Base-by-base conservation (phyloP, 2,888 invertebrate species). In the Dryomyza anilis region DNA sequence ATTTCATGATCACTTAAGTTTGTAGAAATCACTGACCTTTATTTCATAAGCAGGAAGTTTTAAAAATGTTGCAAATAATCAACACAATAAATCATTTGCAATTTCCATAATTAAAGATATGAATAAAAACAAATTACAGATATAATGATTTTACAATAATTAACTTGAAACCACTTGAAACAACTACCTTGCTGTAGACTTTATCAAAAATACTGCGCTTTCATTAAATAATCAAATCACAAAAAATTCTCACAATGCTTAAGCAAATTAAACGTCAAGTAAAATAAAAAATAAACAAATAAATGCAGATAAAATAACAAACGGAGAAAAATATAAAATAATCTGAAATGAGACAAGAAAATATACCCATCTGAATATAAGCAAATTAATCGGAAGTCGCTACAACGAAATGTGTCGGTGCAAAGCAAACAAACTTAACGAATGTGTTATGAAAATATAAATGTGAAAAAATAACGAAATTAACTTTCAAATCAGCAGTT, bases 61-160 rank as follows among this genome's bases (percentile, higher is more conserved):
- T 3, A n/a, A 10, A 50, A 50, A n/a, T n/a, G n/a, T 27, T 5
- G 6, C 50, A 23, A 25, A 25, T 16, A 46, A 10, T 50, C 25
- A 43, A 43, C n/a, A 50, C 12, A 2, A 23, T n/a, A 12, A 25
- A 14, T 25, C 25, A 50, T 3, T n/a, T 5, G 25, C 14, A 25
- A 48, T 48, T 48, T 23, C n/a, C 58, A 58, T 27, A 33, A 58
- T 58, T 58, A 45, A 58, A 58, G 19, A 21, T 45, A 58, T 19
- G 43, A 30, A 58, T 29, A 45, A n/a, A 46, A 58, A 30, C 3
- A 45, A n/a, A 46, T 45, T 12, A 58, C 8, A 43, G 14, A 16
- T 10, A 56, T 14, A 33, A 27, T n/a, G n/a, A n/a, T n/a, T 43
- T 19, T 50, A 25, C 25, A 23, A 14, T 50, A 25, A n/a, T 50